phyloP scores from a whole-genome alignment of 2,797 vertebrate species.

The Acestrorhynchus altus region DNA sequence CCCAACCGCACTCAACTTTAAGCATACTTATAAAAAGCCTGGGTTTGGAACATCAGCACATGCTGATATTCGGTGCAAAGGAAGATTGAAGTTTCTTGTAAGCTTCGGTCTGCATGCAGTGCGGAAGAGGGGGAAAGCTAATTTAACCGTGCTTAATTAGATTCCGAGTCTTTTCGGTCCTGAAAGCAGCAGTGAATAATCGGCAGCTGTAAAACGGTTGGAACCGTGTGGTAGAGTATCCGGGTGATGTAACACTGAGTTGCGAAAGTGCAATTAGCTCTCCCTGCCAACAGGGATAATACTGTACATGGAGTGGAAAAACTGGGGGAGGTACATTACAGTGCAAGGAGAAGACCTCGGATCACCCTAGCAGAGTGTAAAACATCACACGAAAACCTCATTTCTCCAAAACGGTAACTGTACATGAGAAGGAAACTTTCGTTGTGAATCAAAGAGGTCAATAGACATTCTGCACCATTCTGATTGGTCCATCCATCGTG shows the following conservation, averaged over 20 bases:
- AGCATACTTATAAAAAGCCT: background rate
- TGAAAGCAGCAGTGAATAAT: slow-evolving; percentile 1
- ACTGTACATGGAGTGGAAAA: background rate
- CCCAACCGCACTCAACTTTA: background rate
- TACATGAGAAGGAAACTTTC: background rate
- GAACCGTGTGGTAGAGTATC: background rate
- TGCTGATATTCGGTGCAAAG: background rate
- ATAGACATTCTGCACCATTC: too few species aligned
- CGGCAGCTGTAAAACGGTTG: slow-evolving; percentile 1
- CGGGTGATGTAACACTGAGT: slow-evolving; percentile 9
- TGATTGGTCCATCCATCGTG: too few species aligned
- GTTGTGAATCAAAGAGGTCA: too few species aligned
- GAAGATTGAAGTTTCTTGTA: slow-evolving; percentile 40
- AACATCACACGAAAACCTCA: too few species aligned
- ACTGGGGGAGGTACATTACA: background rate
- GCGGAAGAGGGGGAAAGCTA: background rate
- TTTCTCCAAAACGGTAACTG: too few species aligned
- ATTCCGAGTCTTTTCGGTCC: slow-evolving; percentile 14
- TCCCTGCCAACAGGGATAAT: background rate
- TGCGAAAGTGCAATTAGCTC: slow-evolving; percentile 3
- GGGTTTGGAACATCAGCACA: background rate
- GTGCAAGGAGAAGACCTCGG: background rate
- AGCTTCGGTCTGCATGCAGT: background rate
- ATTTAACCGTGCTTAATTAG: slow-evolving; percentile 43
- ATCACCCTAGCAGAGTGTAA: background rate